Base-by-base conservation (phyloP, 2,888 invertebrate genomes). In the Epistrophe eligans region DNA sequence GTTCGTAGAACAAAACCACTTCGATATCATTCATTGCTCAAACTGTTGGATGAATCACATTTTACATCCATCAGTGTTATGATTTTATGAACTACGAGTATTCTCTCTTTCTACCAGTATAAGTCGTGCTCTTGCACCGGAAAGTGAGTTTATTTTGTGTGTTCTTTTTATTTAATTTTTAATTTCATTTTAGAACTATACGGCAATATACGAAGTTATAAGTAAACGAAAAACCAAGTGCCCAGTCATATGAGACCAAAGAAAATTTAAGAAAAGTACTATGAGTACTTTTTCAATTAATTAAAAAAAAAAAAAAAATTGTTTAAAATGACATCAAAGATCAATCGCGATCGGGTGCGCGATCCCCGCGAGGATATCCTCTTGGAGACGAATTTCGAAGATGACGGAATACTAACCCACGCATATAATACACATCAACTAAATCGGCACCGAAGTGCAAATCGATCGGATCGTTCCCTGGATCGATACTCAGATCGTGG, bases 321-420 rank as follows among this genome's bases (percentile, higher is more conserved):
- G 3, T 3, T 58, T 17, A 43, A 6, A 38, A 87, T 87, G 85
- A 52, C 84, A 38, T 60, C 80, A 8, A 89, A 80, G 57, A 90
- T 89, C 76, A 91, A 91, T 84, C 91, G 91, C 4, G 92, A 92
- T 90, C 92, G 91, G 38, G 88, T 91, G 67, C 91, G 92, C n/a
- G 93, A 93, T 91, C 93, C 92, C 3, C 92, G 93, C 74, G 93
- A 93, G 89, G 92, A 93, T 88, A 92, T 93, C 66, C 89, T 93
- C n/a, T 90, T 93, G 81, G 93, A 93, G 90, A 93, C 93, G 15
- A 93, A 93, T 89, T 93, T 93, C 79, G 93, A 93, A 89, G 92
- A 93, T 55, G 93, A 93, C 79, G 92, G 92, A 52, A 90, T 92
- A n/a, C 88, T 93, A 67, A 93, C 93, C 32, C 91, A 91, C 48